These are phyloP conservation scores for Vidua macroura DNA, from an alignment of 2,113 vertebrate genomes.

Conservation along the genomic window DNA sequence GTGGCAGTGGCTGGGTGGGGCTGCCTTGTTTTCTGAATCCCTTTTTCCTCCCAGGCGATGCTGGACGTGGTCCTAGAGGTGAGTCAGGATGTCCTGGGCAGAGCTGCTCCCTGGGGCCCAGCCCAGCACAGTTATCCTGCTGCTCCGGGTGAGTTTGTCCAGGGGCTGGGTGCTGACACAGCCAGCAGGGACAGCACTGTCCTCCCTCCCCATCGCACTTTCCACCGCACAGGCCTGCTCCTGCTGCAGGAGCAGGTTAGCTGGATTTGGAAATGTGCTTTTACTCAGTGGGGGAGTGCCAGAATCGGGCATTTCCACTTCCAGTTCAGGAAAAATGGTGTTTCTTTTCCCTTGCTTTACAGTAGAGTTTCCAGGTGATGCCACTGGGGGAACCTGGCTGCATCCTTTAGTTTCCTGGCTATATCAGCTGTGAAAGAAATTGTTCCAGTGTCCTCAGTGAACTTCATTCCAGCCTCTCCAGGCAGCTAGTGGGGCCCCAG, in stretches of 20 bases:
- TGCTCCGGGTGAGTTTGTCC: neutral
- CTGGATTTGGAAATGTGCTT: neutral
- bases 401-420: neutral
- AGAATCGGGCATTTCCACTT: neutral
- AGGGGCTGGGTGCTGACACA: neutral
- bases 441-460: neutral
- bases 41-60: neutral
- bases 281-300: neutral
- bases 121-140: neutral
- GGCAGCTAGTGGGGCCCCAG: neutral
- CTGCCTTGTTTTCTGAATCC: neutral
- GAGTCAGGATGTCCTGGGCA: neutral
- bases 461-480: neutral
- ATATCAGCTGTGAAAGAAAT: neutral
- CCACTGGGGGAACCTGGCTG: neutral
- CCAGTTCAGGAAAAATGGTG: neutral
- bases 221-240: neutral
- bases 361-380: neutral
- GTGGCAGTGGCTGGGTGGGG: neutral
- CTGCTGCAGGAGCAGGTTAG: neutral
- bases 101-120: neutral
- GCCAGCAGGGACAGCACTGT: fast-evolving
- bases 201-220: neutral
- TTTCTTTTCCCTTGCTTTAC: neutral
- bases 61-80: neutral